Base-by-base conservation (phyloP, 2,888 invertebrate species). In the Chymomyza caudatula region DNA sequence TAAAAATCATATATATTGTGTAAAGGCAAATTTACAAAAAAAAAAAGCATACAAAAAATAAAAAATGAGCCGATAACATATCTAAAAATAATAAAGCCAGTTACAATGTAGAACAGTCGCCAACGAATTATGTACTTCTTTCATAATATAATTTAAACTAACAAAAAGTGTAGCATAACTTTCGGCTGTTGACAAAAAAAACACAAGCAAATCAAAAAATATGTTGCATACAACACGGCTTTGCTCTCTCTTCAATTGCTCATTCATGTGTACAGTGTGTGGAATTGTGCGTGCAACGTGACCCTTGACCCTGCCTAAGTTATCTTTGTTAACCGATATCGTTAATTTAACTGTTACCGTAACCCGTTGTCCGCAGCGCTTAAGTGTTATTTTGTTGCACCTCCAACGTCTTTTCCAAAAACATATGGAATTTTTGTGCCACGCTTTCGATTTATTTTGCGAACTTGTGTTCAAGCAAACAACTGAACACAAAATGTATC, bases 331-430 rank as follows among this genome's bases (percentile, higher is more conserved):
- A 37, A 25, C 6, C 29, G 29, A 11, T 37, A 37, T 37, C 11
- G 29, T 37, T 37, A 29, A 6, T 8, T 29, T 2, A 29, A 29
- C 29, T 29, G 29, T 8, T 8, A 11, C 11, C 11, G 29, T 11
- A 11, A 37, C 8, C 29, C 68, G 80, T 81, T 83, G 85, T 58
- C 77, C 83, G 80, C 80, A 81, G 80, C 85, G 80, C 80, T 77
- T 67, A 6, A 63, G 74, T 71, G 69, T 22, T 54, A 25, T 23
- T 60, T 19, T 55, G 54, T 51, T n/a, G n/a, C n/a, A n/a, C n/a
- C 65, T 58, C 66, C 66, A 58, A 58, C 57, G 53, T 17, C 25
- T 8, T 37, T 11, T 2, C 29, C 29, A 37, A 29, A 37, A 11
- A 11, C 11, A 25, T 25, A 25, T 4, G 6, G 6, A 25, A 42